These are phyloP conservation scores for Gobionotothen gibberifrons DNA, from an alignment of 2,797 vertebrate genomes.

Conservation along the genomic window DNA sequence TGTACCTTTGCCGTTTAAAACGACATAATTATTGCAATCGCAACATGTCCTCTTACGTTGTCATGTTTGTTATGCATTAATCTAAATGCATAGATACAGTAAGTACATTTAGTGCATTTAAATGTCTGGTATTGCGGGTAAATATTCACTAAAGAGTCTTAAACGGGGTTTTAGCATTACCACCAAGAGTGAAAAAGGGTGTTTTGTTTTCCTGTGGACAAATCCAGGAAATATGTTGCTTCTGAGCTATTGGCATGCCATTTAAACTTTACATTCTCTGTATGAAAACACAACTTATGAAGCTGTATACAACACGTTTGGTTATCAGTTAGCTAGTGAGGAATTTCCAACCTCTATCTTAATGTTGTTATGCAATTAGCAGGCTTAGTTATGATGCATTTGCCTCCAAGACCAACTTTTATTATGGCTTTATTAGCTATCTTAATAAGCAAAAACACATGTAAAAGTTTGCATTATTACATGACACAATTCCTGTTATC, in stretches of 20 bases:
- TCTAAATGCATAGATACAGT: not conserved
- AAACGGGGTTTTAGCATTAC: not conserved
- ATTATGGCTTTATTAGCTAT: not conserved
- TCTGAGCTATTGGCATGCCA: not conserved
- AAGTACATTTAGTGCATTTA: not conserved
- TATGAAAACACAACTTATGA: not conserved
- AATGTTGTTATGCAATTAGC: not conserved
- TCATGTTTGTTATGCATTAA: not conserved
- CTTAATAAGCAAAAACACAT: not conserved
- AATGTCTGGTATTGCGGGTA: not conserved
- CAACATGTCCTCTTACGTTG: not conserved
- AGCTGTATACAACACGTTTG: not conserved
- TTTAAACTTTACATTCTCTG: not conserved
- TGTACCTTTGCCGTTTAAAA: not conserved
- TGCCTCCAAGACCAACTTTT: not conserved
- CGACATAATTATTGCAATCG: not conserved
- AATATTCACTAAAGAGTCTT: not conserved
- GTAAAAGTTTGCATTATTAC: too few species aligned
- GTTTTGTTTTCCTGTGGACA: not conserved
- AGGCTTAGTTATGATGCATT: not conserved
- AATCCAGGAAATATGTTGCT: not conserved
- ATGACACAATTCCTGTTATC: not conserved
- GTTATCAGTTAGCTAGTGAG: rapidly evolving
- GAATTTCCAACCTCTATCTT: not conserved
- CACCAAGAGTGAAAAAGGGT: not conserved